Evolutionary conservation across 2,888 invertebrate genomes (phyloP).

Genomic region (Hydraecia micacea): DNA sequence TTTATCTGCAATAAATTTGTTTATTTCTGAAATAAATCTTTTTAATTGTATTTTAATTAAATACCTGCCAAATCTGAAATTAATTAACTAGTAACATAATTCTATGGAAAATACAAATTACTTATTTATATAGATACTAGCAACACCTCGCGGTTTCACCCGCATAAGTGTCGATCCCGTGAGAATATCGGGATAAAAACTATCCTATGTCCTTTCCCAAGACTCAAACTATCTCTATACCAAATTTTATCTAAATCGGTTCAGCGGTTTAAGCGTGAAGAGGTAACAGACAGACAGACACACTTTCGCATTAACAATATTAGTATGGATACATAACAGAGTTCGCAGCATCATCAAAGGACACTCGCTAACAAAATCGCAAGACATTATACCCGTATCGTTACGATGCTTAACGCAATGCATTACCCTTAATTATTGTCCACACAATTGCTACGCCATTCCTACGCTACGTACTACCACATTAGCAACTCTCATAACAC

Average conservation of each 20-base stretch:
- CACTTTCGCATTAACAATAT: too few species aligned
- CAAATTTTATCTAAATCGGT: too few species aligned
- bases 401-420: constrained; percentile 77
- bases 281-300: too few species aligned
- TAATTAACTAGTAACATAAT: constrained; percentile 5
- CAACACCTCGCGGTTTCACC: too few species aligned
- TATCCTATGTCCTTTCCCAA: too few species aligned
- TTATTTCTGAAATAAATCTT: constrained; percentile 49
- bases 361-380: constrained; percentile 82
- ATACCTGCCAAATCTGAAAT: constrained; percentile 16
- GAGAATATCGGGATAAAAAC: too few species aligned
- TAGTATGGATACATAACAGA: constrained; percentile 14
- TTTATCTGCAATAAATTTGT: constrained; percentile 47
- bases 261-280: too few species aligned
- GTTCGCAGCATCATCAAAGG: constrained; percentile 62
- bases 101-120: constrained; percentile 40
- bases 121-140: constrained; percentile 30
- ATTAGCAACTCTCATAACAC: constrained; percentile 87
- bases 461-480: constrained; percentile 82
- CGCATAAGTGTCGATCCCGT: too few species aligned
- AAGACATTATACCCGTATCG: constrained; percentile 81
- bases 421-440: constrained; percentile 86
- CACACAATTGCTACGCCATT: constrained; percentile 85
- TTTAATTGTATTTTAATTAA: constrained; percentile 50
- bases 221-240: too few species aligned